phyloP scores from a whole-genome alignment of 2,113 vertebrate genomes.

The Takifugu flavidus region DNA sequence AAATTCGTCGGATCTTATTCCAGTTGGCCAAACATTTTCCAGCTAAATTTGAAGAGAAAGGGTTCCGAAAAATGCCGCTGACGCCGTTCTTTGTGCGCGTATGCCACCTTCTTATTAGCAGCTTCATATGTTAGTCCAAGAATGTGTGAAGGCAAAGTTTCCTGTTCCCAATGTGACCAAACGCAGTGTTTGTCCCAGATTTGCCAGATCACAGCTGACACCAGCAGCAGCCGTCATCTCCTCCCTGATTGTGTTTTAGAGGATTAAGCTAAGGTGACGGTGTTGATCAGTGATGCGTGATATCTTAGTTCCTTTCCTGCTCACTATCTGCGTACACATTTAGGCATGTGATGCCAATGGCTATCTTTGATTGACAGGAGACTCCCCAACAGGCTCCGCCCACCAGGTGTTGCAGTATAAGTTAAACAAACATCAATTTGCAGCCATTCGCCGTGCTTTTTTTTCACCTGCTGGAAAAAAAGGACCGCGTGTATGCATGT shows the following conservation, averaged over 20 bases:
- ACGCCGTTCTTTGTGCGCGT: too few species aligned
- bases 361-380: constrained; percentile 22
- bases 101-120: too few species aligned
- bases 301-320: constrained; percentile 55
- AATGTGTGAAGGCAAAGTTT: constrained; percentile 25
- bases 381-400: constrained; percentile 11
- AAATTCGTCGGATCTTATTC: too few species aligned
- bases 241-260: constrained; percentile 40
- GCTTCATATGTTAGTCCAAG: constrained; percentile 13
- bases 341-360: background rate
- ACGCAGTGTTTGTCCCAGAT: constrained; percentile 8
- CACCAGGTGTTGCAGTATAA: constrained; percentile 3
- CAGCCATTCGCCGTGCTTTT: constrained; percentile 15
- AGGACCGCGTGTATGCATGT: constrained; percentile 26
- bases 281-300: constrained; percentile 65
- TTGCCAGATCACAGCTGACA: background rate
- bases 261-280: constrained; percentile 58
- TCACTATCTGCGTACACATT: constrained; percentile 15
- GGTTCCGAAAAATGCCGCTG: too few species aligned
- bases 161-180: constrained; percentile 3
- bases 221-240: constrained; percentile 4
- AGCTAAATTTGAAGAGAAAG: too few species aligned
- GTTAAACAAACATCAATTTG: constrained; percentile 35
- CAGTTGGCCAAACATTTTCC: too few species aligned
- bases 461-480: constrained; percentile 26